These are phyloP conservation scores for Nebria salina DNA, from an alignment of 2,888 invertebrate genomes.

Conservation along the genomic window DNA sequence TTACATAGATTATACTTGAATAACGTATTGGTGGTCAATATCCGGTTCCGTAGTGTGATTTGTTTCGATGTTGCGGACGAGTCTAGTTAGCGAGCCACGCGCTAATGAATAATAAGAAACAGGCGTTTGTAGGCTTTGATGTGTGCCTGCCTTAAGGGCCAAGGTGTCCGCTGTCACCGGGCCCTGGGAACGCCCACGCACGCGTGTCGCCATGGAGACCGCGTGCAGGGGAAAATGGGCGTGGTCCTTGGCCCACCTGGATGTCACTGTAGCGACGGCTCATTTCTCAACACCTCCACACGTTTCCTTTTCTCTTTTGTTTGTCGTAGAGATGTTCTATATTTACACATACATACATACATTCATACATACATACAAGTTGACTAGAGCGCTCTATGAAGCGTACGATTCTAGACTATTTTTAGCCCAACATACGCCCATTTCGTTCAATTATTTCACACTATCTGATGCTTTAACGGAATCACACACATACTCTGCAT, in stretches of 20 bases:
- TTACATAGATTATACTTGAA: no score
- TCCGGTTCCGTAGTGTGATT: background rate
- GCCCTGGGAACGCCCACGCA: conserved; percentile 55
- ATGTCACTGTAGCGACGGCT: conserved; percentile 56
- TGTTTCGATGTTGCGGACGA: background rate
- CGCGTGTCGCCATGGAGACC: conserved; percentile 59
- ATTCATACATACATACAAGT: background rate
- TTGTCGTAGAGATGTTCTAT: background rate
- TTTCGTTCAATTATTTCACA: background rate
- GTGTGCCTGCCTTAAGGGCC: conserved; percentile 49
- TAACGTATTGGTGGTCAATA: background rate
- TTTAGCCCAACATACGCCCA: background rate
- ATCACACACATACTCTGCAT: background rate
- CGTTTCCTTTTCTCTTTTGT: background rate
- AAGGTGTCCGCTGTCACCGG: conserved; percentile 52
- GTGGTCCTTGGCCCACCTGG: conserved; percentile 57
- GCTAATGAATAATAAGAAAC: conserved; percentile 29
- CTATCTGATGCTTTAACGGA: background rate
- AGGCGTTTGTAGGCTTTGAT: background rate
- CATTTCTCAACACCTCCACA: conserved; percentile 53
- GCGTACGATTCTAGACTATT: background rate
- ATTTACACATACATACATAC: background rate
- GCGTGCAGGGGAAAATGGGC: conserved; percentile 55
- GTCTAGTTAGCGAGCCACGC: background rate
- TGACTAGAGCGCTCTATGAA: background rate